Evolutionary conservation across 2,113 vertebrate genomes (phyloP), one percentile per base, ranked within the genome.

Genomic region (Periophthalmodon schlosseri): DNA sequence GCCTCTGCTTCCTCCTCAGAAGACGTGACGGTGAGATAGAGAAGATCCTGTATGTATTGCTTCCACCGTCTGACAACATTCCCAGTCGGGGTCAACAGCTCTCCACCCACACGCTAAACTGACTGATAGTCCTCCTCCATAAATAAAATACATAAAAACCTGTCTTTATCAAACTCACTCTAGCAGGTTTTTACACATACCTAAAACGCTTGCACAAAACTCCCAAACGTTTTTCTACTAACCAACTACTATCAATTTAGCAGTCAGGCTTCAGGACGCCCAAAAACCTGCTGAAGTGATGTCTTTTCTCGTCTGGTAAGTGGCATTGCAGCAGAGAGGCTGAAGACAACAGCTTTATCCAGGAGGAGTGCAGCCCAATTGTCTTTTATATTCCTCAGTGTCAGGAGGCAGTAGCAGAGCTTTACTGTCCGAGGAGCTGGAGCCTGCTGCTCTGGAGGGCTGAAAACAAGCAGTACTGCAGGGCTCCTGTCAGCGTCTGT

Each of bases 291-390:
- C 23, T 52, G 5, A 1, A 23, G 44, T 23, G 36, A 67, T 33
- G 39, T 21, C 63, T 4, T 18, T 3, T 33, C 16, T 64, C 16
- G 61, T 64, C 33, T 34, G 28, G 33, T n/a, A 36, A 64, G 61
- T 36, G 61, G 18, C 61, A 64, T 20, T 64, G 80, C 68, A 74
- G 68, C 78, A 79, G 60, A 76, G 47, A 75, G 47, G 28, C 79
- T 74, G 77, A 72, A 82, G 73, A 74, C 54, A 33, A 66, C 69
- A 76, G 75, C 73, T 84, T 76, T 81, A 77, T 68, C 67, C 64
- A 69, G 75, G 80, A 71, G 76, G 75, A 82, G 79, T 85, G 81
- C 75, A 75, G 49, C 61, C 70, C 71, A 80, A 80, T 78, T 82
- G 76, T 78, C 74, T 76, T 73, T 84, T 86, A 85, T 76, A 77